A percentile compares a stretch with the other conserved stretches of the same genome.
Conservation (phyloP, 1,140 invertebrate species). For the Anastrepha ludens region DNA sequence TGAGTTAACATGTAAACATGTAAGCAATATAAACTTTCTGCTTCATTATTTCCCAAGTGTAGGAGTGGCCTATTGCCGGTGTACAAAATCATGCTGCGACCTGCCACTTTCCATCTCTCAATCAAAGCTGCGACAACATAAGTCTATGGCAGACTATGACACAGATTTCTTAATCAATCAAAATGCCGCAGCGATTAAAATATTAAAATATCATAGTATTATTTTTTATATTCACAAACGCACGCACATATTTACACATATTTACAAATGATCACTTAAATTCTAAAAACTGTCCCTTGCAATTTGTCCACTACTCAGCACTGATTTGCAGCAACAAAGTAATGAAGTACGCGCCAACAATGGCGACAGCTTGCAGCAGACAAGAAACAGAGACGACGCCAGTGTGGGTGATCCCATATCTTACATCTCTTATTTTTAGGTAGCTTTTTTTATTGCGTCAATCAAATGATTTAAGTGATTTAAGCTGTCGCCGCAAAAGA, state of each 20-base stretch:
- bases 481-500: constrained; percentile 4
- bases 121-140: constrained; percentile 22
- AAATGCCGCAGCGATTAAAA: constrained; percentile 13
- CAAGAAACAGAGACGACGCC: constrained; percentile 4
- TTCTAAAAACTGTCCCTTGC: constrained; percentile 7
- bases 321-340: not conserved
- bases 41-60: too few species aligned
- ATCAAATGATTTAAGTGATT: constrained; percentile 43
- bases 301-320: not conserved
- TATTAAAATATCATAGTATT: constrained; percentile 13
- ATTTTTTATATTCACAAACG: not conserved
- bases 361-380: not conserved
- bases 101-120: not conserved
- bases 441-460: constrained; percentile 32
- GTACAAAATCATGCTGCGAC: not conserved
- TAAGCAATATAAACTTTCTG: too few species aligned
- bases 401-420: constrained; percentile 38
- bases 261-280: not conserved
- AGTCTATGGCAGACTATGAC: not conserved
- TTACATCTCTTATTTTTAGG: constrained; percentile 4
- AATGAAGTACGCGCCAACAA: not conserved
- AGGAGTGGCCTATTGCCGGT: too few species aligned
- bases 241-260: not conserved
- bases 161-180: constrained; percentile 38
- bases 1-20: too few species aligned